These are phyloP conservation scores for Sebastes itinus DNA, from an alignment of 2,797 vertebrate genomes.

Conservation along the genomic window DNA sequence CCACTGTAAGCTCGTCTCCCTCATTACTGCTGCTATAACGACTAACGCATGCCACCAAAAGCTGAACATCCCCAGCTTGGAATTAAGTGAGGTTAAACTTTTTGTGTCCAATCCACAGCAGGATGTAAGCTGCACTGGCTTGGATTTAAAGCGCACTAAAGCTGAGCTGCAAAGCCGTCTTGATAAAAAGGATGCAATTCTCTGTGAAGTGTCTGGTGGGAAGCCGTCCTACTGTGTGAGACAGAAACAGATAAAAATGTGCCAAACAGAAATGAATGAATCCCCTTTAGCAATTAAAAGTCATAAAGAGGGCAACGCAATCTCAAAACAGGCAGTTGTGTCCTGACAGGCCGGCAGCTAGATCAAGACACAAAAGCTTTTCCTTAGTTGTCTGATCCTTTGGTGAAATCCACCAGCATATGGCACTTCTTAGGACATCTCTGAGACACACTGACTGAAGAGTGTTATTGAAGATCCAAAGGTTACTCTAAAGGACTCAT, in stretches of 20 bases:
- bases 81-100: neutral
- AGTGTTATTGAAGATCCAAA: neutral
- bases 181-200: neutral
- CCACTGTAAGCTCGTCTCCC: neutral
- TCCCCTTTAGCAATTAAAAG: slow-evolving; percentile 12
- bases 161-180: slow-evolving; percentile 15
- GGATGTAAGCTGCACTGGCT: neutral
- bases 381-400: slow-evolving; percentile 1
- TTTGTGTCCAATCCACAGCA: slow-evolving; percentile 3
- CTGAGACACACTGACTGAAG: neutral
- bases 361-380: neutral
- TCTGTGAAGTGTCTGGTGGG: neutral
- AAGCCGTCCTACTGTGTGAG: neutral
- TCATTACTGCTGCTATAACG: neutral
- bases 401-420: slow-evolving; percentile 1
- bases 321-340: neutral
- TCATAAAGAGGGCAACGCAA: neutral
- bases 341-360: neutral
- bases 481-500: neutral
- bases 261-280: neutral
- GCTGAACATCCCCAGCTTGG: neutral
- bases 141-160: slow-evolving; percentile 16
- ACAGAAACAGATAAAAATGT: neutral
- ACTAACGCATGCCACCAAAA: slow-evolving; percentile 1
- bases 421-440: neutral